A percentile compares a stretch with the other conserved stretches of the same genome.
phyloP scores from a whole-genome alignment of 1,140 invertebrate genomes.

The Tribolium madens region DNA sequence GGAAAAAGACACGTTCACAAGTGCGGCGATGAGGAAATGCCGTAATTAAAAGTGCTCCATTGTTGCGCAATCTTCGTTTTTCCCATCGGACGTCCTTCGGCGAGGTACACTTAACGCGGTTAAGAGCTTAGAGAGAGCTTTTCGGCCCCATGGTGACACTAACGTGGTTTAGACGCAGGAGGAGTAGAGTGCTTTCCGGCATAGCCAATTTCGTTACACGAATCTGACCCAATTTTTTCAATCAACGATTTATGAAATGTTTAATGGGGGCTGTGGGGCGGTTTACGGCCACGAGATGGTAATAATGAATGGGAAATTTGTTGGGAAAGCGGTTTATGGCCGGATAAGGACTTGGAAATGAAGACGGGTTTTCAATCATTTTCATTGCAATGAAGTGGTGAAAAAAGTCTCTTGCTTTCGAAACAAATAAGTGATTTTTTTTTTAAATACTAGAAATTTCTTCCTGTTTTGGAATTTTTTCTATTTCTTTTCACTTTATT shows the following conservation, averaged over 20 bases:
- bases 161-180: slow-evolving; percentile 22
- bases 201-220: not conserved
- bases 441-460: too few relatives aligned
- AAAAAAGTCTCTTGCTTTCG: too few relatives aligned
- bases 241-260: not conserved
- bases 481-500: too few relatives aligned
- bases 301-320: too few relatives aligned
- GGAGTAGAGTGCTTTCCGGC: slow-evolving; percentile 35
- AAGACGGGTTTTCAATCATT: too few relatives aligned
- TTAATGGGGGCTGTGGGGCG: not conserved
- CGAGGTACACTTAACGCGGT: not conserved
- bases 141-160: slow-evolving; percentile 21
- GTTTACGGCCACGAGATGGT: not conserved
- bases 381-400: too few relatives aligned
- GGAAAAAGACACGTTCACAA: slow-evolving; percentile 64
- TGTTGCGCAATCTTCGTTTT: slow-evolving; percentile 26
- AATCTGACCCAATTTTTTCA: not conserved
- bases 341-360: too few relatives aligned
- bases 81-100: slow-evolving; percentile 26
- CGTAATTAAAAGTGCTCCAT: slow-evolving; percentile 16
- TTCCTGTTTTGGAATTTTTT: too few relatives aligned
- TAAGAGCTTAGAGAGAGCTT: slow-evolving; percentile 28
- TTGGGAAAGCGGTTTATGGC: too few relatives aligned
- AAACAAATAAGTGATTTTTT: too few relatives aligned
- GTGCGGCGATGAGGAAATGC: slow-evolving; percentile 8